Percentiles rank a stretch among this genome's conserved stretches.
phyloP scores from a whole-genome alignment of 2,888 invertebrate genomes.

The Melieria crassipennis region DNA sequence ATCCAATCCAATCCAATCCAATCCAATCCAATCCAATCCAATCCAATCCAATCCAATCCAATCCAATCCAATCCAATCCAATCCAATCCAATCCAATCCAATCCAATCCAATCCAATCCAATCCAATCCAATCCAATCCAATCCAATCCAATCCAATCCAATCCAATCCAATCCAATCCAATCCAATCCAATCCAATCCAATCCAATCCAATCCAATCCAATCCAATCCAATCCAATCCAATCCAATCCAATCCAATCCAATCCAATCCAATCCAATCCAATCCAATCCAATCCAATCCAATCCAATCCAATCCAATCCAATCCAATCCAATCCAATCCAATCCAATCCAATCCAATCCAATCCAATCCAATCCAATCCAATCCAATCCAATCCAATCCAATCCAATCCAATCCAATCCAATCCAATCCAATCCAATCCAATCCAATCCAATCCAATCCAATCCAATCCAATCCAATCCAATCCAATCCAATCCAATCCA shows the following conservation, averaged over 20 bases:
- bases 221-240: neutral
- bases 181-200: neutral
- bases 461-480: neutral
- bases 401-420: neutral
- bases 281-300: neutral
- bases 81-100: neutral
- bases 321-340: neutral
- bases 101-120: constrained; percentile 1
- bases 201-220: neutral
- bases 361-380: constrained; percentile 1
- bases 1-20: neutral
- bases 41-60: neutral
- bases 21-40: neutral
- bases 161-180: neutral
- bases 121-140: neutral
- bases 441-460: neutral
- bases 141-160: neutral
- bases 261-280: neutral
- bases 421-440: neutral
- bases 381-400: constrained; percentile 1
- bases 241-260: neutral
- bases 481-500: neutral
- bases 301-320: constrained; percentile 1
- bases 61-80: neutral
- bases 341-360: constrained; percentile 1